phyloP scores from a whole-genome alignment of 2,113 vertebrate species.

The Proteles cristata region DNA sequence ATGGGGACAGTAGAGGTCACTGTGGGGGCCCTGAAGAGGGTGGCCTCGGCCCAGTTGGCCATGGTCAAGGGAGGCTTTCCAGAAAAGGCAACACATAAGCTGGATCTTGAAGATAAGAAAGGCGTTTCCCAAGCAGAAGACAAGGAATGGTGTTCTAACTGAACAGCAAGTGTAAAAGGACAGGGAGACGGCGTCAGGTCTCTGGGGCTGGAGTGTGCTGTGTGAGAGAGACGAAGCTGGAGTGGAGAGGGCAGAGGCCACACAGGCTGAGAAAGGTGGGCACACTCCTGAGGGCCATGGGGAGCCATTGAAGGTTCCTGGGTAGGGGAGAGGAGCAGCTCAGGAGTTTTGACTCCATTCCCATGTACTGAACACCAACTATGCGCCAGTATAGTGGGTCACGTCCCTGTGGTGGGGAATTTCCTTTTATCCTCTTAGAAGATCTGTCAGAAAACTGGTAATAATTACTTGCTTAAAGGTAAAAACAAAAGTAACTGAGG shows the following conservation, averaged over 20 bases:
- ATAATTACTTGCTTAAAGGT: background rate
- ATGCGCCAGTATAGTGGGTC: background rate
- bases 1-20: background rate
- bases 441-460: background rate
- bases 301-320: background rate
- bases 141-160: background rate
- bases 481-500: background rate
- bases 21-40: background rate
- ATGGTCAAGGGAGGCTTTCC: background rate
- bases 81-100: background rate
- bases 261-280: background rate
- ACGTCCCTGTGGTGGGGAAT: background rate
- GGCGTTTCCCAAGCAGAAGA: background rate
- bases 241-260: background rate
- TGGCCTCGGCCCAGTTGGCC: background rate
- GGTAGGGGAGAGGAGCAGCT: background rate
- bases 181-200: background rate
- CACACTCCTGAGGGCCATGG: background rate
- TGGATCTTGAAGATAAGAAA: background rate
- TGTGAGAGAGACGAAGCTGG: background rate
- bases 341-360: too few relatives aligned
- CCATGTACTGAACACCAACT: background rate
- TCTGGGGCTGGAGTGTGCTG: background rate
- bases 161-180: background rate
- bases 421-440: background rate